These are phyloP conservation scores for Aricia artaxerxes DNA, from an alignment of 2,888 invertebrate species.

Conservation along the genomic window DNA sequence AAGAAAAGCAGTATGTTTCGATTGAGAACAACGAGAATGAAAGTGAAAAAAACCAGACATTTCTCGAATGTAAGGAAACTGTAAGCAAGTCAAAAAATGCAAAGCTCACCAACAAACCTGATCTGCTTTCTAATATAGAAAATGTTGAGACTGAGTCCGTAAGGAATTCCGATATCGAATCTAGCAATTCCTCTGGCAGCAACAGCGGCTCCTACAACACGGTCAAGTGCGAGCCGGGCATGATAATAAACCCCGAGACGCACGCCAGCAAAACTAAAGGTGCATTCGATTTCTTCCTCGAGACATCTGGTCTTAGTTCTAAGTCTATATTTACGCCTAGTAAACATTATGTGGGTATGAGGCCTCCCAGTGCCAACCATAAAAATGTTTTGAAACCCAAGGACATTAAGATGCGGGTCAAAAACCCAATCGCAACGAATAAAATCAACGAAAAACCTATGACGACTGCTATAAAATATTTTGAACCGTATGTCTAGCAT, in stretches of 20 bases:
- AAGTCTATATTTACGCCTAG: constrained; percentile 85
- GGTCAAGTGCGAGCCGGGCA: constrained; percentile 70
- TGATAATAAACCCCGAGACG: constrained; percentile 58
- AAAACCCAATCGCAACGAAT: constrained; percentile 82
- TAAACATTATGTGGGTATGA: constrained; percentile 61
- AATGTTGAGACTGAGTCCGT: constrained; percentile 81
- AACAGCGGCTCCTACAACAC: constrained; percentile 74
- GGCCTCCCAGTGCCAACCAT: constrained; percentile 86
- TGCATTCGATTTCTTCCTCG: constrained; percentile 87
- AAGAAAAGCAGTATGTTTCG: constrained; percentile 51
- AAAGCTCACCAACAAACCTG: constrained; percentile 77
- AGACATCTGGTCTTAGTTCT: constrained; percentile 89
- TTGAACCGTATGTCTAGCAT: constrained; percentile 75
- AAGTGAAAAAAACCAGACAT: constrained; percentile 56
- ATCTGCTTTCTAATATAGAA: constrained; percentile 78
- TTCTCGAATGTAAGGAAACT: constrained; percentile 60
- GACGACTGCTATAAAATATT: constrained; percentile 80
- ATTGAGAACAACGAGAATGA: constrained; percentile 49
- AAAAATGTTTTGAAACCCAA: constrained; percentile 88
- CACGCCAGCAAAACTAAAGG: constrained; percentile 68
- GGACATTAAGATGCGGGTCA: constrained; percentile 87
- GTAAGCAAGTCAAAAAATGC: constrained; percentile 65
- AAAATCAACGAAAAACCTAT: constrained; percentile 79
- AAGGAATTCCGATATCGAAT: constrained; percentile 85
- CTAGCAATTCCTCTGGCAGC: constrained; percentile 79